Conservation (phyloP, 1,140 invertebrate genomes). For the Brachionus plicatilis region DNA sequence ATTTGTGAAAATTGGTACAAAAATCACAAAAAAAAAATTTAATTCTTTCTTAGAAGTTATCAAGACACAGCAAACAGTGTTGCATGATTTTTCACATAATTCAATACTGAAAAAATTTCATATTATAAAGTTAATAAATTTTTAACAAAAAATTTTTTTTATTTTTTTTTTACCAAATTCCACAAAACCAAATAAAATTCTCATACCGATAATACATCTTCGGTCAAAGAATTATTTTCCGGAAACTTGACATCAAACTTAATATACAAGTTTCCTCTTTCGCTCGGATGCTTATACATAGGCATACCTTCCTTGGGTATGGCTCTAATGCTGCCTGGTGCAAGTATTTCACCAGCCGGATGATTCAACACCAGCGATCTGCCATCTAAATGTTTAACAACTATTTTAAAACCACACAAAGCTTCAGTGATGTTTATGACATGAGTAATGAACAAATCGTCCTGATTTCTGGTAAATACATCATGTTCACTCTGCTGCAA, state of each 20-base stretch:
- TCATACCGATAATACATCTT: neutral
- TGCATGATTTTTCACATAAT: no score
- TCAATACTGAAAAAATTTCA: no score
- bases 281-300: conserved; percentile 83
- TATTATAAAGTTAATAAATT: no score
- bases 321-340: conserved; percentile 61
- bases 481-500: conserved; percentile 82
- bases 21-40: no score
- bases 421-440: conserved; percentile 77
- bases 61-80: no score
- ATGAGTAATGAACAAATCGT: conserved; percentile 70
- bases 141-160: no score
- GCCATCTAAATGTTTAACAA: conserved; percentile 81
- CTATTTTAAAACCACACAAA: conserved; percentile 84
- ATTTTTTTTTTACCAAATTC: neutral
- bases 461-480: conserved; percentile 68
- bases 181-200: neutral
- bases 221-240: conserved; percentile 64
- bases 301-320: conserved; percentile 88
- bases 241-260: conserved; percentile 84
- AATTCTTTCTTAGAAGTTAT: no score
- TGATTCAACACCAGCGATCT: conserved; percentile 75
- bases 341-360: conserved; percentile 63
- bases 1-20: neutral
- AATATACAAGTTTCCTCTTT: conserved; percentile 80